Evolutionary conservation across 2,888 invertebrate genomes (phyloP).

Genomic region (Diabrotica balteata): DNA sequence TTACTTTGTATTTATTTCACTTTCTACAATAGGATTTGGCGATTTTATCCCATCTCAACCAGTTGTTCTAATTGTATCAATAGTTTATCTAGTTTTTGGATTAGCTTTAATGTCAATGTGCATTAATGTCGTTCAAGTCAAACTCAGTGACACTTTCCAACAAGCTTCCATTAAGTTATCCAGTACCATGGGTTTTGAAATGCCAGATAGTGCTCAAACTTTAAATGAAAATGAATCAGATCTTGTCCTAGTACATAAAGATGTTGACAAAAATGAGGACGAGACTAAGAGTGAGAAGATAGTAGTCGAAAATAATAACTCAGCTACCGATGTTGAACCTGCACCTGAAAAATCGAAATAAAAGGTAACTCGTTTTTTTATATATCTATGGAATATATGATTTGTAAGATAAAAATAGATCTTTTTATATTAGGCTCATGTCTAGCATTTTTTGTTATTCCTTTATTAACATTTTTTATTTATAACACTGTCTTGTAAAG

Average conservation of each 20-base stretch:
- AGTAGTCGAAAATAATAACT: not conserved
- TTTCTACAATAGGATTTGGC: slow-evolving; percentile 97
- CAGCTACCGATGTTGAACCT: not conserved
- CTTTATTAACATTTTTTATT: no score
- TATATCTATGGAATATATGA: not conserved
- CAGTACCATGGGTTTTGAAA: slow-evolving; percentile 80
- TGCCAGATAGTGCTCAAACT: slow-evolving; percentile 63
- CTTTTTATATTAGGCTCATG: no score
- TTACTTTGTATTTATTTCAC: slow-evolving; percentile 96
- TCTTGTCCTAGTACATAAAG: not conserved
- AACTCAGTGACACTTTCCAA: slow-evolving; percentile 78
- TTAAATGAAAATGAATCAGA: not conserved
- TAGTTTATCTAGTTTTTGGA: slow-evolving; percentile 92
- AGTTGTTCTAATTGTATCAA: slow-evolving; percentile 86
- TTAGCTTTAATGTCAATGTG: slow-evolving; percentile 96
- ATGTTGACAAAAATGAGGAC: not conserved
- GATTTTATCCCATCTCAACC: slow-evolving; percentile 86
- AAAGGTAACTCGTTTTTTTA: not conserved
- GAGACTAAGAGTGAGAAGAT: no score
- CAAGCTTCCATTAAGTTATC: slow-evolving; percentile 86
- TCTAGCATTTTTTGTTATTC: no score
- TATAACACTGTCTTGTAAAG: no score
- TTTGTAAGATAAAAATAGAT: no score
- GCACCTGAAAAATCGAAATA: not conserved
- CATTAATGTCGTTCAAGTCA: slow-evolving; percentile 93